Conservation (phyloP, 2,888 invertebrate species). For the Helicoverpa assulta region DNA sequence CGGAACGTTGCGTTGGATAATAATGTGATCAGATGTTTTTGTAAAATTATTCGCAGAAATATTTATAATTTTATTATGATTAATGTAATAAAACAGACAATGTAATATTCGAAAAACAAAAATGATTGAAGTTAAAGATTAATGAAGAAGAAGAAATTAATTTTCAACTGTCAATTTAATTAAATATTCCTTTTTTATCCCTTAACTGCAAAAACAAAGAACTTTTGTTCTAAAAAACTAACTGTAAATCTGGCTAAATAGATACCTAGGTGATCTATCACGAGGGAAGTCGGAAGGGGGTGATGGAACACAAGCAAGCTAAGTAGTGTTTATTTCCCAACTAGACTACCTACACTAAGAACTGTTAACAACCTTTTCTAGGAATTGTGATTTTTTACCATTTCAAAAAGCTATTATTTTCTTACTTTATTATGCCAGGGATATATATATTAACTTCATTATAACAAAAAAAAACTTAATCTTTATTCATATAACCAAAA, state of each 20-base stretch:
- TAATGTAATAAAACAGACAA: neutral
- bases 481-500: neutral
- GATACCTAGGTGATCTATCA: constrained; percentile 47
- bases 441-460: too few relatives aligned
- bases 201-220: neutral
- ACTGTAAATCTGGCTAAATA: constrained; percentile 17
- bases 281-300: constrained; percentile 38
- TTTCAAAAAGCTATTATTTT: too few relatives aligned
- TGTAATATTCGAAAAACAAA: neutral
- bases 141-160: too few relatives aligned
- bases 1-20: constrained; percentile 25
- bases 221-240: constrained; percentile 1
- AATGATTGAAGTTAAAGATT: too few relatives aligned
- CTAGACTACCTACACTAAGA: constrained; percentile 27
- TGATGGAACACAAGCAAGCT: constrained; percentile 54
- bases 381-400: too few relatives aligned
- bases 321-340: constrained; percentile 46
- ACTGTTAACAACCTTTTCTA: constrained; percentile 2
- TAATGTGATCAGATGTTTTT: constrained; percentile 29
- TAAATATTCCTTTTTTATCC: neutral
- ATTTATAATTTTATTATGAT: neutral
- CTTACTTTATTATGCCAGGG: too few relatives aligned
- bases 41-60: constrained; percentile 13
- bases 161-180: too few relatives aligned
- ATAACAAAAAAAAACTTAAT: too few relatives aligned